Evolutionary conservation across 2,113 vertebrate species (phyloP), one percentile per base, ranked within the genome.

Genomic region (Sylvietta virens): DNA sequence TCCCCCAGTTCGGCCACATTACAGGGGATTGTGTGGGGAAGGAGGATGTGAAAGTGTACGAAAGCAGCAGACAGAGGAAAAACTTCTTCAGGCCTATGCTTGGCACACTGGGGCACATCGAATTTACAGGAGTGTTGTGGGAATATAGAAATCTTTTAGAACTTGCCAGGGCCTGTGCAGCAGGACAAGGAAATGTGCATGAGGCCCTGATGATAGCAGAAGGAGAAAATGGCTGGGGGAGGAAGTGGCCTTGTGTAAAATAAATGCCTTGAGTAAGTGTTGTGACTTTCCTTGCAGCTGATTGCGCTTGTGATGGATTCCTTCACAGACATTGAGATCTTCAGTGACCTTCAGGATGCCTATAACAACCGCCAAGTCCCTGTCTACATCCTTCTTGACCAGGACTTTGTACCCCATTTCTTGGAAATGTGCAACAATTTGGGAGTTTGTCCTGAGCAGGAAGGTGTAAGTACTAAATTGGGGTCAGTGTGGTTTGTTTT

Each of bases 281-380:
- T 79, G 54, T 51, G 20, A 7, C 40, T 58, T 57, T 8, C 65
- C 57, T 83, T 65, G 8, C 97, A 99, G 99, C 98, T 99, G 88
- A 99, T 99, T 69, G 99, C 99, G 22, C 98, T 99, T 93, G 99
- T 99, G 88, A 99, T 99, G 97, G 99, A 99, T 94, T 98, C 98
- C 76, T 99, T 99, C 96, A 99, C 99, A 30, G 99, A 99, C 92
- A 98, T 98, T 11, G 99, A 99, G 95, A 98, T 99, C 96, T 99
- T 99, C 56, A 96, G 97, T 93, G 99, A 99, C 96, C 98, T 99
- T 65, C 98, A 98, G 95, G 99, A 99, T 78, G 99, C 99, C 4
- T 98, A 98, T 61, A 97, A 87, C 35, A 97, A 90, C 24, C 98
- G 98, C 53, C 94, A 94, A 26, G 98, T 99, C 64, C 99, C 99